Conservation (phyloP, 2,113 vertebrate genomes). For the Mirounga angustirostris region DNA sequence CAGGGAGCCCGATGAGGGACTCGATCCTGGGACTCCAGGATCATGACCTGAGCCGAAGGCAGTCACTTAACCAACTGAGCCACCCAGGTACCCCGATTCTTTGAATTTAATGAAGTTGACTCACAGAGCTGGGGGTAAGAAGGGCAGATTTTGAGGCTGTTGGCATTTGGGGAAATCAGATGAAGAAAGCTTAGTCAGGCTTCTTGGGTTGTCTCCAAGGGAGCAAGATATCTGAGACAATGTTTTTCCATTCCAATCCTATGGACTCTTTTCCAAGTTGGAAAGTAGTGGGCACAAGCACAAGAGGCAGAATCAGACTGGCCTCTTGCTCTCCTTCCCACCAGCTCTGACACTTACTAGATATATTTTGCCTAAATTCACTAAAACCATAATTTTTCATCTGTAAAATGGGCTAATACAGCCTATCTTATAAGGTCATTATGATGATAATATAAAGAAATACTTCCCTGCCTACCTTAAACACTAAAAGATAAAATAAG, state of each 20-base stretch:
- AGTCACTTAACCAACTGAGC: too few relatives aligned
- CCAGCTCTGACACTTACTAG: background rate
- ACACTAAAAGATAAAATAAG: background rate
- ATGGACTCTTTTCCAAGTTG: background rate
- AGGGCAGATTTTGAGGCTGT: constrained; percentile 84
- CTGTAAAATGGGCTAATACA: background rate
- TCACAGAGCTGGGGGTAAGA: constrained; percentile 87
- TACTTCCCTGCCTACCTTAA: background rate
- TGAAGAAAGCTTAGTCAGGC: background rate
- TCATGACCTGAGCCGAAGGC: too few relatives aligned
- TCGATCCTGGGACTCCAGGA: too few relatives aligned
- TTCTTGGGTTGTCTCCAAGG: background rate
- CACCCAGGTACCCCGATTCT: constrained; percentile 72
- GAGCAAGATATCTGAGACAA: background rate
- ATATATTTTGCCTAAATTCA: background rate
- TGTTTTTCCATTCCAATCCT: background rate
- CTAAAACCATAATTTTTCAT: background rate
- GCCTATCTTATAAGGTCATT: background rate
- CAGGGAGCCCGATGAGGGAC: too few relatives aligned
- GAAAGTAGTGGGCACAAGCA: too few relatives aligned
- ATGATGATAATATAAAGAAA: background rate
- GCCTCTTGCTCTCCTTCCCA: too few relatives aligned
- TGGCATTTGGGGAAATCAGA: background rate
- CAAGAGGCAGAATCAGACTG: background rate
- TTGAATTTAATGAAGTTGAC: constrained; percentile 91